Evolutionary conservation across 2,797 vertebrate genomes (phyloP).

Genomic region (Nannoperca obscura): DNA sequence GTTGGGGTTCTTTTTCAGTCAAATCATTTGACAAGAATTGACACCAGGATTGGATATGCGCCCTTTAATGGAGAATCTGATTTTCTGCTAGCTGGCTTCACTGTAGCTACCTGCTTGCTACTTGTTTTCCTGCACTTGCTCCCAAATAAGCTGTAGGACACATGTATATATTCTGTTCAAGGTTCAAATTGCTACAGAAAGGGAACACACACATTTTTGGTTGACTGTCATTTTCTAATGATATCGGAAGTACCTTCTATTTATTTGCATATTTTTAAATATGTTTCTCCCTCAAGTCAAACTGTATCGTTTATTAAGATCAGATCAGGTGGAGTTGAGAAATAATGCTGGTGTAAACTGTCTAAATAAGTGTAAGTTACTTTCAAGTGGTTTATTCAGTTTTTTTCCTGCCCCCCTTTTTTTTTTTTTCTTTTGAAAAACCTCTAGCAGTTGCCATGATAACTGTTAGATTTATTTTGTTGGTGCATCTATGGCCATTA

Average conservation of each 20-base stretch:
- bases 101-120: neutral
- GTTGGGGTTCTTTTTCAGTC: neutral
- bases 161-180: neutral
- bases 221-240: neutral
- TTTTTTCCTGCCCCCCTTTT: neutral
- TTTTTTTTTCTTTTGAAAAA: no score
- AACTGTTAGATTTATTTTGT: neutral
- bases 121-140: neutral
- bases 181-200: neutral
- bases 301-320: neutral
- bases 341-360: neutral
- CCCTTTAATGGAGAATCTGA: neutral
- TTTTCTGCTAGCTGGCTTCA: neutral
- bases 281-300: neutral
- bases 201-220: neutral
- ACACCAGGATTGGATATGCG: neutral
- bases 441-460: neutral
- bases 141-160: neutral
- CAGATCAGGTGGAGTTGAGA: neutral
- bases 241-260: neutral
- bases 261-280: neutral
- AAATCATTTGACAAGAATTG: neutral
- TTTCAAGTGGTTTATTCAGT: neutral
- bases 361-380: neutral
- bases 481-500: neutral